Conservation (phyloP, 2,113 vertebrate genomes). For the Lipotes vexillifer region DNA sequence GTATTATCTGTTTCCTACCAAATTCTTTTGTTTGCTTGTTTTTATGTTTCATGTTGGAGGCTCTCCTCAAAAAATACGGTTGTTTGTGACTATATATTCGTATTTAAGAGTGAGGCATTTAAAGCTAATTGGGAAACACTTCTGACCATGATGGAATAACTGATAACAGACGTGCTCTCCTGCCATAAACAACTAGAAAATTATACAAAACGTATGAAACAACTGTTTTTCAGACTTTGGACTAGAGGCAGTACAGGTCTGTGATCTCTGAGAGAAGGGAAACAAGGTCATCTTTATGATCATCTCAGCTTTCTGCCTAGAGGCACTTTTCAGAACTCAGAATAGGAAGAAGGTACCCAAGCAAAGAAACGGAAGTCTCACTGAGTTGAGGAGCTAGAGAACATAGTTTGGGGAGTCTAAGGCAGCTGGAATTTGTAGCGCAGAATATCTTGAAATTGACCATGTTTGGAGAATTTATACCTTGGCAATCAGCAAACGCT, state of each 20-base stretch:
- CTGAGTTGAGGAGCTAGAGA: background rate
- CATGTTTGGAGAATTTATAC: background rate
- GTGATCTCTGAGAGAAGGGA: background rate
- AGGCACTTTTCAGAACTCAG: background rate
- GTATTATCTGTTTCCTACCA: background rate
- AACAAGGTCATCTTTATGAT: background rate
- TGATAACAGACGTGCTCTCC: background rate
- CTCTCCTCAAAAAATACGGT: background rate
- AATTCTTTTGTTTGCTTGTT: background rate
- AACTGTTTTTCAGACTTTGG: background rate
- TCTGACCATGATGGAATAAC: background rate
- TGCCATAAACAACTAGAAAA: background rate
- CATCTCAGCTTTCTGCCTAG: background rate
- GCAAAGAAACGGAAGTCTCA: background rate
- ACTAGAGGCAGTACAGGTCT: background rate
- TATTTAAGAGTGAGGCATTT: slow-evolving; percentile 2
- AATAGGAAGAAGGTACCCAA: background rate
- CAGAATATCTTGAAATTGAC: background rate
- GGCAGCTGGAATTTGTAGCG: background rate
- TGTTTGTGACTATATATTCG: background rate
- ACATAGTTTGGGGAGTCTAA: background rate
- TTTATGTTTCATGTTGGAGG: background rate
- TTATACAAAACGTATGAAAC: background rate
- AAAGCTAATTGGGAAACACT: background rate
- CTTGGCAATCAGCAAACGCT: background rate